Evolutionary conservation across 2,113 vertebrate species (phyloP).

Genomic region (Poecilia latipinna): DNA sequence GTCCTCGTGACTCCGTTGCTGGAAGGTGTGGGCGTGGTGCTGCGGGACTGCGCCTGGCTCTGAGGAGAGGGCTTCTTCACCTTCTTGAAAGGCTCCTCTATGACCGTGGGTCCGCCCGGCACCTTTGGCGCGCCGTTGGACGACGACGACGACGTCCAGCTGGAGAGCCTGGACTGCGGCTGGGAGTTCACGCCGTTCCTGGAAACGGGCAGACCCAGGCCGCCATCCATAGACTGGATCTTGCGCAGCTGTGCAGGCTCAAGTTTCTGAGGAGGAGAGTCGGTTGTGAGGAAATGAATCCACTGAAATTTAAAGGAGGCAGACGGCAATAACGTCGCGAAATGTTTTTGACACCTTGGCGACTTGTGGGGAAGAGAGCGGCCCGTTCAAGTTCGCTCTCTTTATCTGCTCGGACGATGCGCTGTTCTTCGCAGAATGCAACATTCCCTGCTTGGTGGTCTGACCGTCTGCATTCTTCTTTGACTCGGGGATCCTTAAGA

Average conservation of each 20-base stretch:
- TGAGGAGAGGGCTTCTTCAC: slow-evolving; percentile 81
- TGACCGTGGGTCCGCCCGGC: slow-evolving; percentile 48
- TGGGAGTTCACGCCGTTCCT: slow-evolving; percentile 63
- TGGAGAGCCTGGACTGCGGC: slow-evolving; percentile 71
- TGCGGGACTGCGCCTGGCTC: slow-evolving; percentile 64
- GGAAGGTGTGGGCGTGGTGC: slow-evolving; percentile 62
- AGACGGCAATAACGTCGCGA: not conserved
- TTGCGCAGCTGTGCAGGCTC: slow-evolving; percentile 79
- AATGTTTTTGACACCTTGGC: slow-evolving; percentile 77
- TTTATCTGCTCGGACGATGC: slow-evolving; percentile 71
- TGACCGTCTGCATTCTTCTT: slow-evolving; percentile 81
- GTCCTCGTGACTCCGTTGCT: slow-evolving; percentile 48
- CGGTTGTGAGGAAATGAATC: not conserved
- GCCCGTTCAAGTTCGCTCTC: slow-evolving; percentile 76
- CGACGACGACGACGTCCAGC: slow-evolving; percentile 62
- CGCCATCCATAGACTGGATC: slow-evolving; percentile 80
- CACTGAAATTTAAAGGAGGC: not conserved
- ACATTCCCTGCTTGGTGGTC: slow-evolving; percentile 64
- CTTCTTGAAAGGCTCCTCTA: slow-evolving; percentile 79
- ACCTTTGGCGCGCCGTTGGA: slow-evolving; percentile 65
- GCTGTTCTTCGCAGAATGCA: slow-evolving; percentile 60
- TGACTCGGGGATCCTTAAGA: slow-evolving; percentile 84
- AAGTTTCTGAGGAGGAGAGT: slow-evolving; percentile 71
- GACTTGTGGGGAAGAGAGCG: slow-evolving; percentile 72
- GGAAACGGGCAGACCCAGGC: slow-evolving; percentile 81